phyloP scores from a whole-genome alignment of 2,888 invertebrate species.

The Vannuccia rotundouncinata region DNA sequence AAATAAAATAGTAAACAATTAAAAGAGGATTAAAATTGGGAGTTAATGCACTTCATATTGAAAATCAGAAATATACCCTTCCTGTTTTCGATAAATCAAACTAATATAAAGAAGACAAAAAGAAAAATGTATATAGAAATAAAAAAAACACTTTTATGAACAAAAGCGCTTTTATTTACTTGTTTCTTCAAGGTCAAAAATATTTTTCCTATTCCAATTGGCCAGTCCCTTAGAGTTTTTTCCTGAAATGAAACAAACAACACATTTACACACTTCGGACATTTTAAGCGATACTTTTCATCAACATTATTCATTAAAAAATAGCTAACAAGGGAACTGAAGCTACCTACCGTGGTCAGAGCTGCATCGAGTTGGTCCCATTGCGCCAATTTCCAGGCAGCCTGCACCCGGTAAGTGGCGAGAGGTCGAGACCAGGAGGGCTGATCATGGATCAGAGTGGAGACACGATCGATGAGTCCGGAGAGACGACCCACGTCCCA shows the following conservation, averaged over 20 bases:
- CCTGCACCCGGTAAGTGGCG: conserved; percentile 69
- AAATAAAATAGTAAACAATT: background rate
- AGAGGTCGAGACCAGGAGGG: conserved; percentile 55
- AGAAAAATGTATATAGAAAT: background rate
- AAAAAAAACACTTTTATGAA: background rate
- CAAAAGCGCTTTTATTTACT: background rate
- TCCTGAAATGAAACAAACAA: background rate
- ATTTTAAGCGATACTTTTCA: background rate
- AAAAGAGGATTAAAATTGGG: background rate
- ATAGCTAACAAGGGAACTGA: too few relatives aligned
- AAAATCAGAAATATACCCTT: background rate
- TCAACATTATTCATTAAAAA: too few relatives aligned
- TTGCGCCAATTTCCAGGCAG: conserved; percentile 76
- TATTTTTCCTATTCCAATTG: conserved; percentile 30
- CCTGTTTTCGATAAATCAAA: background rate
- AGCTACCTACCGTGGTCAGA: background rate
- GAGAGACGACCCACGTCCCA: conserved; percentile 4
- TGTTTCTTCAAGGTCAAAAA: conserved; percentile 16
- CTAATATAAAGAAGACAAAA: background rate
- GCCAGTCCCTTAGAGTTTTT: conserved; percentile 21
- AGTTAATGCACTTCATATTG: background rate
- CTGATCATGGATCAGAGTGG: conserved; percentile 57
- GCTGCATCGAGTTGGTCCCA: conserved; percentile 68
- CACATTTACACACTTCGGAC: too few relatives aligned
- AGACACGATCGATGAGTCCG: background rate